Evolutionary conservation across 2,797 vertebrate species (phyloP).

Genomic region (Hylomyscus alleni): DNA sequence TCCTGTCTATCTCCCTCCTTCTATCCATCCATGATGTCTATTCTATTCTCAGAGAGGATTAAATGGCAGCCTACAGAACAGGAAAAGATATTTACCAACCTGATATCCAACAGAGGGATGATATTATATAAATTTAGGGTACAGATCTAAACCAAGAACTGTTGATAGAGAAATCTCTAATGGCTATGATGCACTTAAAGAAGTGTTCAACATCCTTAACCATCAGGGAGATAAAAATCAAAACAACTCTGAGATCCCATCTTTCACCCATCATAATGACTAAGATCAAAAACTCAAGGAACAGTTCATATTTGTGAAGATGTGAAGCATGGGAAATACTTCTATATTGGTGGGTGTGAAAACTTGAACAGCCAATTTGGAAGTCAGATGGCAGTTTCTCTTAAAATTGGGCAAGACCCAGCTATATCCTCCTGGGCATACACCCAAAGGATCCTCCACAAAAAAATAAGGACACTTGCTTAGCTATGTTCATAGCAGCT

Average conservation of each 20-base stretch:
- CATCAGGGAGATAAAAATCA: not conserved
- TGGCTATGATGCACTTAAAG: not conserved
- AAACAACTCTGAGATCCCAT: not conserved
- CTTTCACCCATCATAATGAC: not conserved
- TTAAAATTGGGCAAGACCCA: not conserved
- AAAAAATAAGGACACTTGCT: too few species aligned
- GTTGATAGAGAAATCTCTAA: not conserved
- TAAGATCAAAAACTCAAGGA: not conserved
- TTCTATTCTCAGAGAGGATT: not conserved
- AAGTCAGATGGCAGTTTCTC: too few species aligned
- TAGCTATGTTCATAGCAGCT: too few species aligned
- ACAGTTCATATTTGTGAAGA: too few species aligned
- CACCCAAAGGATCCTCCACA: too few species aligned
- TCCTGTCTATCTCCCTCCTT: not conserved
- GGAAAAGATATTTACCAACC: not conserved
- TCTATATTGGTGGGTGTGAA: too few species aligned
- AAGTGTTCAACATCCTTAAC: not conserved
- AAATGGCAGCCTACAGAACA: not conserved
- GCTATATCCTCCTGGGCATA: not conserved
- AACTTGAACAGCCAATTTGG: too few species aligned
- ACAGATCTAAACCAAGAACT: not conserved
- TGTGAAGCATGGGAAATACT: too few species aligned
- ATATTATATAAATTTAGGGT: not conserved
- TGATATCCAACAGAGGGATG: not conserved
- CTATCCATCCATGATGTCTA: not conserved